Conservation (phyloP, 2,888 invertebrate genomes). For the Rhagium mordax region DNA sequence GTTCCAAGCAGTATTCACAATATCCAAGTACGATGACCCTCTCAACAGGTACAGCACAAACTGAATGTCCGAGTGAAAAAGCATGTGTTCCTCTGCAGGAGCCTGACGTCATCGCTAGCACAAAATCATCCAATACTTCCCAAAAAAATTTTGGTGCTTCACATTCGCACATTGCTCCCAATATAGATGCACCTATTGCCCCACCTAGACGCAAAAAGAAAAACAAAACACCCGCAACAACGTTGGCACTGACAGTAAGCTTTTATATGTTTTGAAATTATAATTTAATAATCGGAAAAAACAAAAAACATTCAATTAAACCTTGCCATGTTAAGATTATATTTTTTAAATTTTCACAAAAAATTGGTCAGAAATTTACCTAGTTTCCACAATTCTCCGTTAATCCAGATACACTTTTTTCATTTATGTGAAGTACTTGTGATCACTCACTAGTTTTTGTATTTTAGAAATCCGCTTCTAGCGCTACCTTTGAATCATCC, state of each 20-base stretch:
- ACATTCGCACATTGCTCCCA: conserved; percentile 43
- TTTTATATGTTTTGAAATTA: background rate
- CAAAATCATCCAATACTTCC: conserved; percentile 77
- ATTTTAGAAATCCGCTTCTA: conserved; percentile 63
- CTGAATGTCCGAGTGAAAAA: conserved; percentile 44
- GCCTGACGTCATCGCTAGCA: conserved; percentile 95
- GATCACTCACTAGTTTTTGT: conserved; percentile 39
- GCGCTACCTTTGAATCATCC: conserved; percentile 58
- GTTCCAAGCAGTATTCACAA: conserved; percentile 65
- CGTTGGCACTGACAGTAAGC: conserved; percentile 57
- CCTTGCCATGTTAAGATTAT: too few relatives aligned
- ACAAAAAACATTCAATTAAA: too few relatives aligned
- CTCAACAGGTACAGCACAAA: conserved; percentile 52
- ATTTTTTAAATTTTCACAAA: too few relatives aligned
- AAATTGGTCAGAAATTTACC: background rate
- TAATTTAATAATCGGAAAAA: background rate
- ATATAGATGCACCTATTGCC: conserved; percentile 75
- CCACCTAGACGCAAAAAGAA: conserved; percentile 88
- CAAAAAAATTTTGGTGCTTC: conserved; percentile 62
- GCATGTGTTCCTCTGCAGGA: conserved; percentile 77
- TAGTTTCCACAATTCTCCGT: background rate
- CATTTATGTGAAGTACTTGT: background rate
- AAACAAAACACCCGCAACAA: conserved; percentile 61
- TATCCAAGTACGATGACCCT: conserved; percentile 67
- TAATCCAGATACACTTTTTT: background rate